These are phyloP conservation scores for Sialia sialis DNA, from an alignment of 2,113 vertebrate species.

Conservation along the genomic window DNA sequence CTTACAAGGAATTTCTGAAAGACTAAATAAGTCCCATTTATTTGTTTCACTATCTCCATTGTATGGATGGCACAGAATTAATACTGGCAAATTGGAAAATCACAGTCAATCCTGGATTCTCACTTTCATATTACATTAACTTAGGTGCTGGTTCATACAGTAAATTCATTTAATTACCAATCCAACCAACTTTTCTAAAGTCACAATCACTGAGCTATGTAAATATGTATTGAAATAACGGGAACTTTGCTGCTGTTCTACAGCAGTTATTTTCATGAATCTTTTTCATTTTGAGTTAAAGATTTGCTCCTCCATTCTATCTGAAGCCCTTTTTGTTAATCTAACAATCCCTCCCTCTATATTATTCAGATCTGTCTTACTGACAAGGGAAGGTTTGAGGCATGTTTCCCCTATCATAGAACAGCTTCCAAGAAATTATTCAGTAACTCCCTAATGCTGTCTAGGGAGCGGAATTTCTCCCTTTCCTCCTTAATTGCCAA, in stretches of 20 bases:
- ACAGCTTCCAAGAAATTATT: background rate
- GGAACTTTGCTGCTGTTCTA: background rate
- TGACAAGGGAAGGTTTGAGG: background rate
- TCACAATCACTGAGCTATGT: background rate
- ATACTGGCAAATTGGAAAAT: background rate
- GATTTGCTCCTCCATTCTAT: background rate
- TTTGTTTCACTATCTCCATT: background rate
- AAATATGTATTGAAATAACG: background rate
- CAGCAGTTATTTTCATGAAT: background rate
- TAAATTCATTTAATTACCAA: background rate
- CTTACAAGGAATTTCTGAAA: slow-evolving; percentile 3
- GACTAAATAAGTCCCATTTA: background rate
- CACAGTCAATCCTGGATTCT: background rate
- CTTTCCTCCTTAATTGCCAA: background rate
- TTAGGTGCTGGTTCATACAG: background rate
- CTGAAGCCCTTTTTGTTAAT: background rate
- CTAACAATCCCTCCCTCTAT: background rate
- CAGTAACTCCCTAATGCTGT: background rate
- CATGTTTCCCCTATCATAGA: background rate
- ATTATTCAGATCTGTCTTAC: background rate
- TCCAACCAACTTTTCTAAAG: background rate
- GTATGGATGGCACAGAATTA: background rate
- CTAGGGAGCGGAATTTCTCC: background rate
- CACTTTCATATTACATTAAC: background rate
- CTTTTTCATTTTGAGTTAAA: background rate